Percentiles rank a stretch among this genome's conserved stretches.
Conservation (phyloP, 2,113 vertebrate species). For the Bucco capensis region DNA sequence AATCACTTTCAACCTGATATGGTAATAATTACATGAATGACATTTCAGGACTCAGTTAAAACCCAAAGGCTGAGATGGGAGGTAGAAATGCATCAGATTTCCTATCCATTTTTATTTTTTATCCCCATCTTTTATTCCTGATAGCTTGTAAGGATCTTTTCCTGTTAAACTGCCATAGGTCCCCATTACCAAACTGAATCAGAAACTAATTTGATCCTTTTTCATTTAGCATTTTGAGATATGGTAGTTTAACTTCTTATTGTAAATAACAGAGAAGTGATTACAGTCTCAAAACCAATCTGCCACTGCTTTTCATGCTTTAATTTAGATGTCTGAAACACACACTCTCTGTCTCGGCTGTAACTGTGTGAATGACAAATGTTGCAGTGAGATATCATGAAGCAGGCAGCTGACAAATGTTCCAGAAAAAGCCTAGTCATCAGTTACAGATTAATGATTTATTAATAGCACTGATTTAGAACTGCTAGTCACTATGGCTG, state of each 20-base stretch:
- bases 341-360: not conserved
- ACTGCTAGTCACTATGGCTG: conserved; percentile 66
- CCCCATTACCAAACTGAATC: not conserved
- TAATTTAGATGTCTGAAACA: conserved; percentile 15
- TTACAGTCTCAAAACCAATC: not conserved
- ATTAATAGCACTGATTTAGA: conserved; percentile 78
- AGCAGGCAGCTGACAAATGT: conserved; percentile 11
- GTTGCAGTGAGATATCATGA: conserved; percentile 60
- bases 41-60: conserved; percentile 65
- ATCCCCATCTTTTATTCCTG: not conserved
- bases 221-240: not conserved
- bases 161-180: conserved; percentile 3
- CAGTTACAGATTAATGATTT: conserved; percentile 79
- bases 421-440: conserved; percentile 37
- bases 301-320: not conserved
- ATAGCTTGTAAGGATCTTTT: not conserved
- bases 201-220: not conserved
- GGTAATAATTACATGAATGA: conserved; percentile 70
- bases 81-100: conserved; percentile 28
- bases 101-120: conserved; percentile 5
- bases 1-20: conserved; percentile 62
- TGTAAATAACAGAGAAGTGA: conserved; percentile 7
- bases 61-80: conserved; percentile 14
- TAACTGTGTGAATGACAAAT: conserved; percentile 49
- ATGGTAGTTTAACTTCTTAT: not conserved